phyloP scores from a whole-genome alignment of 23 tunicate genomes.

The Trididemnum clinides region DNA sequence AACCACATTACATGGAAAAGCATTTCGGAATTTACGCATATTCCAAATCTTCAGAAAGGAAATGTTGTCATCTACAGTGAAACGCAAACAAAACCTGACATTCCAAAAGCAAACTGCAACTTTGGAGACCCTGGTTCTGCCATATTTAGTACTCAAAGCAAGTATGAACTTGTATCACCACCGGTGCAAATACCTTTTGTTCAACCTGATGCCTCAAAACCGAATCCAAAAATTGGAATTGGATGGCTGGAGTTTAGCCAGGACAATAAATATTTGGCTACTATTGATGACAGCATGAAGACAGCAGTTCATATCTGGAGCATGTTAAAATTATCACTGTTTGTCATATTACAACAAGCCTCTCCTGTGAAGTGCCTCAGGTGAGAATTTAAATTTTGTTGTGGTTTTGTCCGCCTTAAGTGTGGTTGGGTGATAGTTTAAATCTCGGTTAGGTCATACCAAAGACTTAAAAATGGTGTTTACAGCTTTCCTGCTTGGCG shows the following conservation, averaged over 20 bases:
- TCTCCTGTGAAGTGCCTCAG: conserved; percentile 68
- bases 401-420: too few relatives aligned
- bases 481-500: too few relatives aligned
- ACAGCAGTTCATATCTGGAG: conserved; percentile 81
- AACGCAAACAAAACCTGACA: conserved; percentile 40
- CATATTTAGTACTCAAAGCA: conserved; percentile 91
- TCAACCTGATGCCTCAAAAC: conserved; percentile 78
- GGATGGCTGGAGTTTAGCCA: conserved; percentile 89
- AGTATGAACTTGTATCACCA: conserved; percentile 54
- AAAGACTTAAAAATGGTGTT: too few relatives aligned
- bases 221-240: conserved; percentile 91
- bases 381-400: conserved; percentile 6
- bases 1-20: conserved; percentile 94
- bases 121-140: neutral
- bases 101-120: conserved; percentile 14
- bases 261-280: conserved; percentile 85
- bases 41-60: conserved; percentile 14
- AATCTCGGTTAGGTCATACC: too few relatives aligned
- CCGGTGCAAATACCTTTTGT: conserved; percentile 64
- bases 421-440: too few relatives aligned
- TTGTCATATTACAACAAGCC: conserved; percentile 72
- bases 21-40: conserved; percentile 75
- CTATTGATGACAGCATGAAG: conserved; percentile 94
- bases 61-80: conserved; percentile 74
- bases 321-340: conserved; percentile 66